Evolutionary conservation across 2,888 invertebrate species (phyloP).

Genomic region (Drosophila mercatorum): DNA sequence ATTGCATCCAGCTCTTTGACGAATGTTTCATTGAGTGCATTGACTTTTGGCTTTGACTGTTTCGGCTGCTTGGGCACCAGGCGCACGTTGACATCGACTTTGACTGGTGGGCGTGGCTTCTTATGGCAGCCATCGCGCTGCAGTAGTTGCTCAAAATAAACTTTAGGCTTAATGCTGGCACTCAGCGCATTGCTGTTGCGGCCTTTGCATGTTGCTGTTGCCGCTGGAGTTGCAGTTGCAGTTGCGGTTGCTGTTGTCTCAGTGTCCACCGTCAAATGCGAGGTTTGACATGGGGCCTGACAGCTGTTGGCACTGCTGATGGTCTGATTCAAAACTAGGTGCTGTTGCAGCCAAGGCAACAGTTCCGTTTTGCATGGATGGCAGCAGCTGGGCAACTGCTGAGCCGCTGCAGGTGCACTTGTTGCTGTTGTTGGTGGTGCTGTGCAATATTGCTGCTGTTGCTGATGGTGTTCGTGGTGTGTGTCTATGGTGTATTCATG

Average conservation of each 20-base stretch:
- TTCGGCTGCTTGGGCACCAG: conserved; percentile 87
- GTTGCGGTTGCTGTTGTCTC: conserved; percentile 45
- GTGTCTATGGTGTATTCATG: conserved; percentile 72
- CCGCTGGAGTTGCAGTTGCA: conserved; percentile 22
- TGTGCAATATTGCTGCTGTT: conserved; percentile 42
- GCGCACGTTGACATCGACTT: conserved; percentile 91
- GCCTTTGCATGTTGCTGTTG: conserved; percentile 50
- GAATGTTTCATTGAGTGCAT: conserved; percentile 61
- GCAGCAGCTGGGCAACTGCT: conserved; percentile 44
- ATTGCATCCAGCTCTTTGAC: conserved; percentile 66
- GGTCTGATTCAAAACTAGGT: conserved; percentile 83
- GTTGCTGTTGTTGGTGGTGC: conserved; percentile 34
- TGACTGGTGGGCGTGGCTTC: conserved; percentile 86
- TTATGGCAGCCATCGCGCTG: conserved; percentile 71
- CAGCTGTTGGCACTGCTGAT: conserved; percentile 64
- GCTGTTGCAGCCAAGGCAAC: conserved; percentile 84
- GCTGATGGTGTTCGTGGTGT: conserved; percentile 51
- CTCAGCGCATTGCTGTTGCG: conserved; percentile 62
- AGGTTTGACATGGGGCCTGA: conserved; percentile 72
- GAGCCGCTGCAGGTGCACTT: conserved; percentile 11
- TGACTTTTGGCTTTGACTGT: conserved; percentile 36
- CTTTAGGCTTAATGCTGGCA: conserved; percentile 70
- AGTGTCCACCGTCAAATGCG: conserved; percentile 74
- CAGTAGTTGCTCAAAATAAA: conserved; percentile 74
- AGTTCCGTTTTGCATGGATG: conserved; percentile 80